Evolutionary conservation across 2,888 invertebrate species (phyloP).

Genomic region (Gari tellinella): DNA sequence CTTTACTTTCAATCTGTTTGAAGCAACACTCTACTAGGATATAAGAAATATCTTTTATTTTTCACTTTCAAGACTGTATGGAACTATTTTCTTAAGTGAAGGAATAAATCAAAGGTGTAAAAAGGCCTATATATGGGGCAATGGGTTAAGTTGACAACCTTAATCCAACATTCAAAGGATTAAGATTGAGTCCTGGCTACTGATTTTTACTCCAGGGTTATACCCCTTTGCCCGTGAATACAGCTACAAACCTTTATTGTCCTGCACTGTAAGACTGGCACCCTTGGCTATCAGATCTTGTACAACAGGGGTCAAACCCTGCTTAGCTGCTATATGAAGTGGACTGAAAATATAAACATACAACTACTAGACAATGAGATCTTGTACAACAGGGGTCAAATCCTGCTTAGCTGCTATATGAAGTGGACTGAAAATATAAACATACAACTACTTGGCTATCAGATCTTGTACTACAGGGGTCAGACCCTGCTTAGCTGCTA

Average conservation of each 20-base stretch:
- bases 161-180: no score
- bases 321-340: constrained; percentile 88
- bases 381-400: constrained; percentile 87
- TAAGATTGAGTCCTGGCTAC: no score
- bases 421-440: constrained; percentile 85
- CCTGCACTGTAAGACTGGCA: constrained; percentile 87
- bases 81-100: no score
- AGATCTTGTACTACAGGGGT: constrained; percentile 87
- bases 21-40: no score
- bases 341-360: constrained; percentile 84
- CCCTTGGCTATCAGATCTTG: constrained; percentile 87
- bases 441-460: constrained; percentile 85
- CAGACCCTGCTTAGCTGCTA: constrained; percentile 88
- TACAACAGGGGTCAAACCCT: constrained; percentile 88
- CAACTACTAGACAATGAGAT: constrained; percentile 86
- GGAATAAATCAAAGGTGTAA: no score
- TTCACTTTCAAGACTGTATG: no score
- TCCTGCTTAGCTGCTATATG: constrained; percentile 88
- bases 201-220: no score
- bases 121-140: no score
- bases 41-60: no score
- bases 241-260: constrained; percentile 86
- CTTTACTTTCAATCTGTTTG: no score
- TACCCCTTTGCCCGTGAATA: no score
- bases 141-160: no score